A percentile compares a stretch with the other conserved stretches of the same genome.
Conservation (phyloP, 1,140 invertebrate genomes). For the Muscidifurax raptorellus region DNA sequence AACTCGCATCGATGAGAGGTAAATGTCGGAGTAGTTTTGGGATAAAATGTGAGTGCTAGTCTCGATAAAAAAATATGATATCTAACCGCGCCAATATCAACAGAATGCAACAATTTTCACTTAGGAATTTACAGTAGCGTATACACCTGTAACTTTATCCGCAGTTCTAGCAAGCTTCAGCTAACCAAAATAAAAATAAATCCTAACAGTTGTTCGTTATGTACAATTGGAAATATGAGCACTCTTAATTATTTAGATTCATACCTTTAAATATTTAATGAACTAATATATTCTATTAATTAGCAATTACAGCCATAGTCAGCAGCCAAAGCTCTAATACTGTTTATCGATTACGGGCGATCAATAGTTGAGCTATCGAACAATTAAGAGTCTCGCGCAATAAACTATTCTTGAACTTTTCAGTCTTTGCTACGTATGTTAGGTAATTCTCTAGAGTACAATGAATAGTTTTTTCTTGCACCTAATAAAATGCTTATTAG, state of each 20-base stretch:
- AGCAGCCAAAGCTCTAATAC: background rate
- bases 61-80: constrained; percentile 55
- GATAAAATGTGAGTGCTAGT: constrained; percentile 66
- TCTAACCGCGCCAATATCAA: constrained; percentile 59
- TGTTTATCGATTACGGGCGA: background rate
- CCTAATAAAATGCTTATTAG: no score
- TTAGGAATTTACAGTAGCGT: constrained; percentile 43
- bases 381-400: background rate
- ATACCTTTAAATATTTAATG: constrained; percentile 34
- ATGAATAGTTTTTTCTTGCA: background rate
- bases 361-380: background rate
- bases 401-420: background rate
- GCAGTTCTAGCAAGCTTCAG: constrained; percentile 22
- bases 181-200: background rate
- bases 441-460: constrained; percentile 19
- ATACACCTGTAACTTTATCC: constrained; percentile 3
- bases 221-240: background rate
- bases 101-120: constrained; percentile 68
- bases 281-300: constrained; percentile 56
- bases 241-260: constrained; percentile 44
- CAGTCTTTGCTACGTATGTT: constrained; percentile 9
- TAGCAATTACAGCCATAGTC: constrained; percentile 40
- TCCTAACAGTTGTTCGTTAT: background rate
- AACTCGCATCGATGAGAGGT: constrained; percentile 26
- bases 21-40: constrained; percentile 39